Percentiles rank a stretch among this genome's conserved stretches.
Conservation (phyloP, 1,140 invertebrate genomes). For the Pemphigus obesinymphae region DNA sequence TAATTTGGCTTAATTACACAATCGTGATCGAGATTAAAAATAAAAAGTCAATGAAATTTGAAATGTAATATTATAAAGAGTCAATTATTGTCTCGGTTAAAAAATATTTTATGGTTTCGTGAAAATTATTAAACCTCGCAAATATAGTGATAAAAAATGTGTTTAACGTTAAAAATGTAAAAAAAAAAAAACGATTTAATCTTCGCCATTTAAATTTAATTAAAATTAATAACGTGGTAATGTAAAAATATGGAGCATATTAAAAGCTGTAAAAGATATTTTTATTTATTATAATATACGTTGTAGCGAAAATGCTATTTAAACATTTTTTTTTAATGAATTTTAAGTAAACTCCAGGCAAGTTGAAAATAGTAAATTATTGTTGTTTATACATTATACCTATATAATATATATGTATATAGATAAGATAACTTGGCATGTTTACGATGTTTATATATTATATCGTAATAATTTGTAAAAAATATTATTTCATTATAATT, state of each 20-base stretch:
- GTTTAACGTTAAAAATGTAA: neutral
- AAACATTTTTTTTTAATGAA: neutral
- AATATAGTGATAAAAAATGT: no score
- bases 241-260: no score
- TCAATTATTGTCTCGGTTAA: neutral
- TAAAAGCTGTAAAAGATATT: neutral
- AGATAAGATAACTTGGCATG: no score
- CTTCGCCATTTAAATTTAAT: neutral
- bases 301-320: neutral
- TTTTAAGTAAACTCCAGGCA: neutral
- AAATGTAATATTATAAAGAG: neutral
- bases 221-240: neutral
- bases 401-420: neutral
- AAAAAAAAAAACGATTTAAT: neutral
- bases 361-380: slow-evolving; percentile 1
- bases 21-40: no score
- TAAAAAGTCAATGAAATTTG: no score
- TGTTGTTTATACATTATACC: neutral
- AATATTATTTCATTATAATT: neutral
- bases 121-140: no score
- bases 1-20: no score
- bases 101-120: neutral
- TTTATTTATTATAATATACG: neutral
- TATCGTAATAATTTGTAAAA: slow-evolving; percentile 3
- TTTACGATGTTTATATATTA: neutral